A percentile compares a stretch with the other conserved stretches of the same genome.
Evolutionary conservation across 1,140 invertebrate species (phyloP).

Genomic region (Orius laevigatus): DNA sequence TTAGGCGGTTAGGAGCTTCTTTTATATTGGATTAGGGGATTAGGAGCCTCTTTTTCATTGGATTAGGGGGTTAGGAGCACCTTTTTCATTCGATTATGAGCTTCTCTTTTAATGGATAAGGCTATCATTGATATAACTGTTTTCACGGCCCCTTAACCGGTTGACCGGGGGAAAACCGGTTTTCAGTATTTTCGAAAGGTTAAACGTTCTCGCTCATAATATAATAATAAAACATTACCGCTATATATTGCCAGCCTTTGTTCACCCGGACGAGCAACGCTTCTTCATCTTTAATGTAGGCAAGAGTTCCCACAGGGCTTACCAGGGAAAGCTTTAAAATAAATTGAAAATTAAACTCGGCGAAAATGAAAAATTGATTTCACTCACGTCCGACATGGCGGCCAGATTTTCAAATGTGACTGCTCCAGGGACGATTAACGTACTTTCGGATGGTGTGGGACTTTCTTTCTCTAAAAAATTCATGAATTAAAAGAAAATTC

Average conservation of each 20-base stretch:
- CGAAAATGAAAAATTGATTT: neutral
- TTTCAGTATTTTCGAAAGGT: too few species aligned
- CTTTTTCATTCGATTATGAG: neutral
- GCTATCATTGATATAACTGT: too few species aligned
- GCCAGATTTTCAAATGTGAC: conserved; percentile 63
- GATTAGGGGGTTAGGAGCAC: too few species aligned
- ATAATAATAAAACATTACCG: conserved; percentile 43
- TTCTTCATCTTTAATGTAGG: conserved; percentile 82
- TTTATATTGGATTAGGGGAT: too few species aligned
- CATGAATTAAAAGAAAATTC: neutral
- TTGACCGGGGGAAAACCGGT: too few species aligned
- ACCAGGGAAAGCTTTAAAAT: conserved; percentile 22
- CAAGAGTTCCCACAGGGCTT: conserved; percentile 78
- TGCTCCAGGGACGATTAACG: conserved; percentile 51
- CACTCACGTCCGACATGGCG: conserved; percentile 54
- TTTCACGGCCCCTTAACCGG: too few species aligned
- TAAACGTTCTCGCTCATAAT: too few species aligned
- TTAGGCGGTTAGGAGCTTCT: too few species aligned
- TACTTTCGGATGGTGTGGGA: conserved; percentile 20
- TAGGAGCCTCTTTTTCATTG: too few species aligned
- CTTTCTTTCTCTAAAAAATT: neutral
- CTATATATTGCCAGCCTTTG: conserved; percentile 83
- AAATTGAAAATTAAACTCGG: too few species aligned
- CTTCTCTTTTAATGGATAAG: too few species aligned
- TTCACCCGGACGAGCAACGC: conserved; percentile 72